Conservation (phyloP, 1,140 invertebrate genomes). For the Nasonia longicornis region DNA sequence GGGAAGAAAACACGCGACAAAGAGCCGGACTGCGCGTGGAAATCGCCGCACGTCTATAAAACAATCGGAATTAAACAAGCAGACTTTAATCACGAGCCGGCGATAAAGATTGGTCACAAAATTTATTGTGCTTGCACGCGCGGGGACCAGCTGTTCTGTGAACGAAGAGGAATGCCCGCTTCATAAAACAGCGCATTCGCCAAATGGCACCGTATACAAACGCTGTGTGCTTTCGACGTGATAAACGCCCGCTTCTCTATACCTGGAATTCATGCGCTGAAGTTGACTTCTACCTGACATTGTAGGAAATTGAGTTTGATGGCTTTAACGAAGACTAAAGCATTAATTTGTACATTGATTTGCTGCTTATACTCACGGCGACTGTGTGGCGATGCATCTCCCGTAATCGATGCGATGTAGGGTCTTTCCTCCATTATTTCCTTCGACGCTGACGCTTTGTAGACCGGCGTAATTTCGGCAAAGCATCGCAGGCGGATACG, state of each 20-base stretch:
- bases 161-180: constrained; percentile 33
- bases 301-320: background rate
- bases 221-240: background rate
- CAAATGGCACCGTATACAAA: constrained; percentile 13
- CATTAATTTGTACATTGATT: background rate
- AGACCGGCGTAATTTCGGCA: constrained; percentile 60
- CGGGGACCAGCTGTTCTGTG: background rate
- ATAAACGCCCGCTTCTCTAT: background rate
- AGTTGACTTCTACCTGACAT: background rate
- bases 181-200: constrained; percentile 23
- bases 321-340: no score
- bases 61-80: constrained; percentile 40
- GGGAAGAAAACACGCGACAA: background rate
- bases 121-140: constrained; percentile 4
- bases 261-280: background rate
- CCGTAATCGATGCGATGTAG: constrained; percentile 63
- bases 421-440: constrained; percentile 63
- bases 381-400: constrained; percentile 62
- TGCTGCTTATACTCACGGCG: constrained; percentile 58
- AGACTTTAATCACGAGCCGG: constrained; percentile 22
- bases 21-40: background rate
- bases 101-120: constrained; percentile 37
- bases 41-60: constrained; percentile 27
- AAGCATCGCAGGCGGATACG: constrained; percentile 60
- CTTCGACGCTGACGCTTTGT: constrained; percentile 57